phyloP scores from a whole-genome alignment of 2,113 vertebrate species.

The Octodon degus region DNA sequence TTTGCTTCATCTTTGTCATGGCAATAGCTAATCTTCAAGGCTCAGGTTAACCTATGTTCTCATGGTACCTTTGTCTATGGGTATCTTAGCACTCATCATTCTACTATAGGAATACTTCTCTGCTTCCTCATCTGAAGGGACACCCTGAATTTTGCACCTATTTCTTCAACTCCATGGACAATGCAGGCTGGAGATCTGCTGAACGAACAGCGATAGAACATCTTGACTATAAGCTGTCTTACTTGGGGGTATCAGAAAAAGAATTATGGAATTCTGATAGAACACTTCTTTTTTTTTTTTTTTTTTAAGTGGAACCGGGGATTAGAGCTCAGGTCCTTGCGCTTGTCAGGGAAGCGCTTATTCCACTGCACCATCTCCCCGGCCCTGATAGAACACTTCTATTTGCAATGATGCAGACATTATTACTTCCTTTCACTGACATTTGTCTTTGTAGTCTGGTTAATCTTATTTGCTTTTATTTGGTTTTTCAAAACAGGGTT shows the following conservation, averaged over 20 bases:
- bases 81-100: not conserved
- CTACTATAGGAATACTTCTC: not conserved
- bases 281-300: no score
- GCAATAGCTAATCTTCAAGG: not conserved
- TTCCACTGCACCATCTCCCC: no score
- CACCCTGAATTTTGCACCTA: not conserved
- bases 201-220: not conserved
- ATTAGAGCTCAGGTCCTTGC: no score
- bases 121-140: not conserved
- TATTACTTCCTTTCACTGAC: not conserved
- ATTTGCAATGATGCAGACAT: slow-evolving; percentile 42
- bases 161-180: slow-evolving; percentile 32
- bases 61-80: not conserved
- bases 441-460: slow-evolving; percentile 42
- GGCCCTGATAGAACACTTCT: slow-evolving; percentile 7
- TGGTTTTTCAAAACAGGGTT: not conserved
- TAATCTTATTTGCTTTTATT: slow-evolving; percentile 32
- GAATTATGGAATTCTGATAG: not conserved
- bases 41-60: not conserved
- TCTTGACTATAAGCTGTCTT: not conserved
- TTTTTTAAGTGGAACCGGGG: no score
- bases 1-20: slow-evolving; percentile 22
- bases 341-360: no score
- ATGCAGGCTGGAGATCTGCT: not conserved
- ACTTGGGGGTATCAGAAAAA: slow-evolving; percentile 26